Percentiles rank a stretch among this genome's conserved stretches.
These are phyloP conservation scores for Oreochromis grahami DNA, from an alignment of 2,797 vertebrate species.

Conservation along the genomic window DNA sequence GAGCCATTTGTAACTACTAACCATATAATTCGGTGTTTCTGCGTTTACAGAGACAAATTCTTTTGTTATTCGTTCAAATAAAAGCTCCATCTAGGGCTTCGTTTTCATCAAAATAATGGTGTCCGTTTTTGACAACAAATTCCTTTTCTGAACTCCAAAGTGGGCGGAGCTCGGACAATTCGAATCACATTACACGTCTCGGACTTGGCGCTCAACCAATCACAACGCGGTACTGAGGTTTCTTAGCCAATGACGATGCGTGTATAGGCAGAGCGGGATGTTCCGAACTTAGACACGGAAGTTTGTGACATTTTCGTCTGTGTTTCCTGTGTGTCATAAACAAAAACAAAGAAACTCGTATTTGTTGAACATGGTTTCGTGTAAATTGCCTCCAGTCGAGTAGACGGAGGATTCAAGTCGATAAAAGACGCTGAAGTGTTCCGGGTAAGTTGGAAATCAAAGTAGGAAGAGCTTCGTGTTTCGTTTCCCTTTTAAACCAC, in stretches of 20 bases:
- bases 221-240: neutral
- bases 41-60: neutral
- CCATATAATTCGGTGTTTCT: no score
- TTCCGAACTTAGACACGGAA: constrained; percentile 48
- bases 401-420: neutral
- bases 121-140: neutral
- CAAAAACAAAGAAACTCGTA: neutral
- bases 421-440: neutral
- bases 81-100: neutral
- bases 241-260: constrained; percentile 60
- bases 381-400: neutral
- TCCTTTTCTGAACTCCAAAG: neutral
- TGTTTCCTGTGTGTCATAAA: neutral
- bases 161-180: neutral
- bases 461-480: neutral
- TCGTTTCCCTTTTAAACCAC: neutral
- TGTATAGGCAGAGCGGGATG: constrained; percentile 51
- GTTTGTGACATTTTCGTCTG: neutral
- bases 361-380: neutral
- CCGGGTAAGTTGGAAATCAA: constrained; percentile 32
- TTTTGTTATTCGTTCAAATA: neutral
- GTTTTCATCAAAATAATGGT: neutral
- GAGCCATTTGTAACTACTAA: neutral
- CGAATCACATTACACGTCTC: neutral
- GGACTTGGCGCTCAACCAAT: constrained; percentile 19